phyloP scores from a whole-genome alignment of 2,113 vertebrate species.

The Taxidea taxus region DNA sequence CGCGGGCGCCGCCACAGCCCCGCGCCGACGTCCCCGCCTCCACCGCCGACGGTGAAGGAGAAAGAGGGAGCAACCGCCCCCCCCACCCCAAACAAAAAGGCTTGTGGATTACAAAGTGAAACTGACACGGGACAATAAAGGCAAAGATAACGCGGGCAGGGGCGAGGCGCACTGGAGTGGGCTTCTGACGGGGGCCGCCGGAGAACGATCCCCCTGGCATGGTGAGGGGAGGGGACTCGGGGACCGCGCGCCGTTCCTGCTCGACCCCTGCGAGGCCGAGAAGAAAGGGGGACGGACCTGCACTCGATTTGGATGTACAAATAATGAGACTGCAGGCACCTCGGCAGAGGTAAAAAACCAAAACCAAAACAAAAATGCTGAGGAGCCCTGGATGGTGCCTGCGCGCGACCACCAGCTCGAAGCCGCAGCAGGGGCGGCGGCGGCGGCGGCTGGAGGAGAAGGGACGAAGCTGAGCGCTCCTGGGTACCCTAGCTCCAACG shows the following conservation, averaged over 20 bases:
- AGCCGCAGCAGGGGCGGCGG: constrained; percentile 21
- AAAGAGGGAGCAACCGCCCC: not conserved
- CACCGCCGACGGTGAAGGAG: not conserved
- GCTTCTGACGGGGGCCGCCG: not conserved
- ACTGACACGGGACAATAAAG: constrained; percentile 58
- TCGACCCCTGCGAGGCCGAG: constrained; percentile 15
- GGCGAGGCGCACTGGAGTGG: not conserved
- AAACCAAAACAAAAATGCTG: not conserved
- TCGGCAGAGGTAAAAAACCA: constrained; percentile 1
- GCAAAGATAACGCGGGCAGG: not conserved
- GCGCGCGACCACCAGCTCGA: not conserved
- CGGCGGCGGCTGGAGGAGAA: not conserved
- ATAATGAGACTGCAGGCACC: constrained; percentile 35
- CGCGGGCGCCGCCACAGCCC: not conserved
- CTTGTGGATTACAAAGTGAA: constrained; percentile 72
- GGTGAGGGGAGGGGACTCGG: constrained; percentile 40
- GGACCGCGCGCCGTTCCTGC: not conserved
- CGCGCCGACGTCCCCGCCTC: not conserved
- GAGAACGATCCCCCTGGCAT: constrained; percentile 23
- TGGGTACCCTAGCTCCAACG: not conserved
- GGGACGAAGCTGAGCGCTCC: constrained; percentile 35
- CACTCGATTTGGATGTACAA: constrained; percentile 47
- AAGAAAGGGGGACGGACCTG: constrained; percentile 2
- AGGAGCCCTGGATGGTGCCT: not conserved
- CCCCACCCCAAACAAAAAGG: constrained; percentile 45